Evolutionary conservation across 2,888 invertebrate genomes (phyloP).

Genomic region (Noctuana brunneofusca): DNA sequence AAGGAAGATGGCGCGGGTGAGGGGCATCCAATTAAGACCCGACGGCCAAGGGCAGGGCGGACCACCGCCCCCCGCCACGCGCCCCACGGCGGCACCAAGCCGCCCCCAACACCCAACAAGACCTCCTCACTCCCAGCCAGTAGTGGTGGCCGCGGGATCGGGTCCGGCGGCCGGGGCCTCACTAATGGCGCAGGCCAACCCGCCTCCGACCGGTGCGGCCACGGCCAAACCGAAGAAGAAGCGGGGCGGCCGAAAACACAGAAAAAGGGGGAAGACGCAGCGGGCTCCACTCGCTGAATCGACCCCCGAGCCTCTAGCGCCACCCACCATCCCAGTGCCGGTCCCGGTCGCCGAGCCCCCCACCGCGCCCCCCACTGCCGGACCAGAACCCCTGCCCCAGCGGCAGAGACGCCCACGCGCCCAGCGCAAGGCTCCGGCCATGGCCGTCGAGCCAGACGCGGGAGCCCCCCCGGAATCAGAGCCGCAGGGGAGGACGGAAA

Average conservation of each 20-base stretch:
- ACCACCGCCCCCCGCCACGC: background rate
- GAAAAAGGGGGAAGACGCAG: background rate
- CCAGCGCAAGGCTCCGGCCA: background rate
- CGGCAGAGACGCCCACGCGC: background rate
- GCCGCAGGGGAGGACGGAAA: background rate
- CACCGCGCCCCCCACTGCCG: background rate
- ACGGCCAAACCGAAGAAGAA: background rate
- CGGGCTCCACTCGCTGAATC: background rate
- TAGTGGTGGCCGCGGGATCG: no score
- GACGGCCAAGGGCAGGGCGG: background rate
- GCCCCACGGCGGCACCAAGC: no score
- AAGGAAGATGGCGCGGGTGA: no score
- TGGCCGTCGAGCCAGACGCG: background rate
- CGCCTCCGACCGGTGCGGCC: background rate
- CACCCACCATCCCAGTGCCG: background rate
- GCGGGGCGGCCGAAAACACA: background rate
- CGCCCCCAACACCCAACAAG: no score
- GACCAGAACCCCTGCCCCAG: background rate
- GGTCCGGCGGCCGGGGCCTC: background rate
- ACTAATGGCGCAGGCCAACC: background rate
- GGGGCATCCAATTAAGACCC: background rate
- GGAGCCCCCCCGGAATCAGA: background rate
- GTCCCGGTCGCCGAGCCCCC: background rate
- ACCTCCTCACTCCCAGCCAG: background rate
- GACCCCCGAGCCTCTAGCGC: no score